Evolutionary conservation across 1,140 invertebrate genomes (phyloP).

Genomic region (Drosophila littoralis): DNA sequence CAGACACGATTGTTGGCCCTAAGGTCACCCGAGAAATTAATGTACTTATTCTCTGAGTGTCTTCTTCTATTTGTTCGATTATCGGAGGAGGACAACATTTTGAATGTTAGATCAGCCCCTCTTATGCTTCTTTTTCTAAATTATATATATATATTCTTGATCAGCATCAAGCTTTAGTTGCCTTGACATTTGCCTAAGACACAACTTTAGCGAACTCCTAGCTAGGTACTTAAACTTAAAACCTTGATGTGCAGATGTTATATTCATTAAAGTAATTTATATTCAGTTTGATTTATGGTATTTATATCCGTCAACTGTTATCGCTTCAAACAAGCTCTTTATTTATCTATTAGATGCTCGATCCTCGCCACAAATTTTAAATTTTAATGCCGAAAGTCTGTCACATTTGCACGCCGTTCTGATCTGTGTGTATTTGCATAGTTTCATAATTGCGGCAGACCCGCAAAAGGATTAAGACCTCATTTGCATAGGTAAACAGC

Average conservation of each 20-base stretch:
- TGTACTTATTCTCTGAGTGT: not conserved
- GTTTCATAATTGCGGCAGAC: conserved; percentile 70
- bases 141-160: no score
- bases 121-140: no score
- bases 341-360: not conserved
- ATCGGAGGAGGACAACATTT: not conserved
- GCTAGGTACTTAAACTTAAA: no score
- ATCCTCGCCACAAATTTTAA: not conserved
- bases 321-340: no score
- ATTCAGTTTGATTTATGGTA: no score
- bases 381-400: conserved; percentile 52
- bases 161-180: no score
- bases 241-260: no score
- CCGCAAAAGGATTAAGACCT: conserved; percentile 66
- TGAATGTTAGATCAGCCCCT: no score
- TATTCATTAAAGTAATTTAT: no score
- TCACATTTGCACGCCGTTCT: conserved; percentile 76
- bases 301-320: no score
- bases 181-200: no score
- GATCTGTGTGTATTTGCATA: conserved; percentile 40
- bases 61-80: not conserved
- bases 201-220: no score
- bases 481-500: conserved; percentile 72
- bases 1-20: conserved; percentile 63
- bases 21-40: conserved; percentile 26